Evolutionary conservation across 2,888 invertebrate species (phyloP).

Genomic region (Linnaemya tessellans): DNA sequence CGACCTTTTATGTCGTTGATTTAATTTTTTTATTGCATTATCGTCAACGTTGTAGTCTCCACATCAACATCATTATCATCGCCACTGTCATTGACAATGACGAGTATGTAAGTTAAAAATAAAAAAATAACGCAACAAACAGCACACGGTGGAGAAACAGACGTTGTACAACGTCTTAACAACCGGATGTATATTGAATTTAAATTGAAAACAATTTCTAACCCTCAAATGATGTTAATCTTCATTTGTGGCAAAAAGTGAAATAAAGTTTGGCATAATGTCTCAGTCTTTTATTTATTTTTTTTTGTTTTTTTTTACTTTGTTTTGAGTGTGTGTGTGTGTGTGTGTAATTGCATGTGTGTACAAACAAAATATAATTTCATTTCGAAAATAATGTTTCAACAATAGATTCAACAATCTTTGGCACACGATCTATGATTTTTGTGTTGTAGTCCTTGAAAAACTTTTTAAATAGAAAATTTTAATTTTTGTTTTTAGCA

Average conservation of each 20-base stretch:
- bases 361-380: slow-evolving; percentile 45
- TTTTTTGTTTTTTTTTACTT: not conserved
- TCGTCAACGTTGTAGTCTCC: slow-evolving; percentile 6
- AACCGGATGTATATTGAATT: slow-evolving; percentile 81
- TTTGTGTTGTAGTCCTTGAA: not conserved
- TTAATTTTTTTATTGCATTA: slow-evolving; percentile 37
- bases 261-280: slow-evolving; percentile 64
- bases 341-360: slow-evolving; percentile 40
- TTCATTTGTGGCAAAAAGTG: slow-evolving; percentile 68
- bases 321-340: slow-evolving; percentile 17
- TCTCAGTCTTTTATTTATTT: slow-evolving; percentile 35
- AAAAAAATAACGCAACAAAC: slow-evolving; percentile 31
- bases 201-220: slow-evolving; percentile 80
- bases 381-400: slow-evolving; percentile 33
- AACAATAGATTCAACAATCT: slow-evolving; percentile 31
- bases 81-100: slow-evolving; percentile 36
- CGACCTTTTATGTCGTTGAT: slow-evolving; percentile 62
- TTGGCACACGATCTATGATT: slow-evolving; percentile 23
- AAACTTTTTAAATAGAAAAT: not conserved
- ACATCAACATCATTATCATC: not conserved
- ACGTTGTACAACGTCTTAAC: slow-evolving; percentile 57
- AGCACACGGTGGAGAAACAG: slow-evolving; percentile 28
- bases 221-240: slow-evolving; percentile 70
- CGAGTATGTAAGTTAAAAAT: slow-evolving; percentile 54
- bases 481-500: too few species aligned